Base-by-base conservation (phyloP, 2,113 vertebrate genomes). In the Notarius lentiginosus region DNA sequence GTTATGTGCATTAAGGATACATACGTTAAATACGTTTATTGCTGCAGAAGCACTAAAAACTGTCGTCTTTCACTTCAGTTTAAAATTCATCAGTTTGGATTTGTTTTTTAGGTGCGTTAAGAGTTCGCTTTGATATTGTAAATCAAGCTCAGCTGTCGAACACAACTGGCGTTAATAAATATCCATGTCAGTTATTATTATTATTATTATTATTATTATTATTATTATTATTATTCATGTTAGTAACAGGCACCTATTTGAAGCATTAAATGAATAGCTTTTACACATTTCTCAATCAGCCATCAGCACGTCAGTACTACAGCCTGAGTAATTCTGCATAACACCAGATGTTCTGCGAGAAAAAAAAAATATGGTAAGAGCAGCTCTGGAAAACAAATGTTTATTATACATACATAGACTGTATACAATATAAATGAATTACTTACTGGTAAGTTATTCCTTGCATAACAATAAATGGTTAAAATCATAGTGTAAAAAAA, bases 401-500 rank as follows among this genome's bases (percentile, higher is more conserved):
- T 91, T 91, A 91, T 91, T 91, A 87, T 87, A 60, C 82, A 90
- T 70, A 89, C 72, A 85, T 24, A 80, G 82, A 89, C 73, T 87
- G 89, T 75, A 90, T 91, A 90, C 91, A 91, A 82, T 91, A 83
- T 91, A 91, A 93, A 85, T 73, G 27, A 88, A 73, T 90, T 93
- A 95, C 95, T 95, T 94, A 95, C 95, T 95, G 93, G 91, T 92
- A 94, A 95, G 91, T 95, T 95, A 93, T 94, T 93, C 95, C 92
- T 87, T 92, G 92, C 87, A 82, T 86, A 92, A 93, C 89, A 91
- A 93, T 91, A 82, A 83, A 92, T 87, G 89, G 91, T 91, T 94
- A 93, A 92, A 79, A 93, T 77, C 65, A 81, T 81, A 20, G 70
- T 89, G 88, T 34, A 87, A 89, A 90, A 72, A 90, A 90, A 89